phyloP scores from a whole-genome alignment of 1,140 invertebrate genomes.

The Lucilia sericata region DNA sequence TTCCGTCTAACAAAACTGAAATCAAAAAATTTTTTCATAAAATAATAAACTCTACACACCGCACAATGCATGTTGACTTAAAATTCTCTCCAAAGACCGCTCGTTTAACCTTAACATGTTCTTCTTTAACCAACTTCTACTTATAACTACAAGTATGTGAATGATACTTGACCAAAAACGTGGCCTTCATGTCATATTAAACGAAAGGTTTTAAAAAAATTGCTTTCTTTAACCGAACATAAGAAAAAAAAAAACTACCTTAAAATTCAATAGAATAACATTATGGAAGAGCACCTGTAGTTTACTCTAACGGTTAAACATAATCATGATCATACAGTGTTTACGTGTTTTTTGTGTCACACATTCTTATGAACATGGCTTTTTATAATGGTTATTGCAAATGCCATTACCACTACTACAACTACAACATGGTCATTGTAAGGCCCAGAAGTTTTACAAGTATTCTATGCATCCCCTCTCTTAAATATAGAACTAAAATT shows the following conservation, averaged over 20 bases:
- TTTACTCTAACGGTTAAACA: neutral
- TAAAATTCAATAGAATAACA: neutral
- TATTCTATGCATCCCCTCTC: too few relatives aligned
- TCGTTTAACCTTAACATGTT: neutral
- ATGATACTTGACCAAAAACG: constrained; percentile 17
- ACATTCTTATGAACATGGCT: neutral
- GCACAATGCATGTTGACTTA: too few relatives aligned
- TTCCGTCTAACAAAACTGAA: too few relatives aligned
- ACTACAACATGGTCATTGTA: too few relatives aligned
- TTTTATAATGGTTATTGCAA: constrained; percentile 1
- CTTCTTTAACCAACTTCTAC: neutral
- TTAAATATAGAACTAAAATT: too few relatives aligned
- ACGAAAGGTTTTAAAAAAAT: neutral
- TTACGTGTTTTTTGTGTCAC: neutral
- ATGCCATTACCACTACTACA: neutral
- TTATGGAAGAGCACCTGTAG: neutral
- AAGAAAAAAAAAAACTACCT: neutral
- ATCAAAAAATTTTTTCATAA: too few relatives aligned
- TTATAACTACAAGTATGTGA: neutral
- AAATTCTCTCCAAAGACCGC: too few relatives aligned
- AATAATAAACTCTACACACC: too few relatives aligned
- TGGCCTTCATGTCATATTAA: neutral
- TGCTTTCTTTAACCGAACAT: neutral
- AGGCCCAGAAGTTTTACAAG: too few relatives aligned
- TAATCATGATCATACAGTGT: neutral